Conservation (phyloP, 2,888 invertebrate genomes). For the Nezara viridula region DNA sequence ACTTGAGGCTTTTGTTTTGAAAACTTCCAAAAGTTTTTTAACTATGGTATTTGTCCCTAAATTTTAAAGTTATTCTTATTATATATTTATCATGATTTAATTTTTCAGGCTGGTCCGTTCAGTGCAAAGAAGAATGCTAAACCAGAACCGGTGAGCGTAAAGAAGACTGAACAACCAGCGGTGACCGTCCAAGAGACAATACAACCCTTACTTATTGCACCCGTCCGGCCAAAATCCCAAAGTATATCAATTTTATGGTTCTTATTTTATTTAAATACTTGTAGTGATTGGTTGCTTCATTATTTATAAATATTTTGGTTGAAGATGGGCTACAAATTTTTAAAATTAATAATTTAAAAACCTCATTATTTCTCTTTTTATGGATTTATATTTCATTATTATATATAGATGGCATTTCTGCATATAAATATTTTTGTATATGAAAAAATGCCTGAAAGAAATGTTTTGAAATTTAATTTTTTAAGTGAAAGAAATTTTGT, state of each 20-base stretch:
- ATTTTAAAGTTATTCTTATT: background rate
- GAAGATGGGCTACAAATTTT: no score
- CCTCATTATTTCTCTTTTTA: background rate
- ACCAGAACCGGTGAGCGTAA: constrained; percentile 41
- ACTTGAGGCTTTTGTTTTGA: background rate
- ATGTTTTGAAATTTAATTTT: no score
- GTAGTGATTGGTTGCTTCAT: no score
- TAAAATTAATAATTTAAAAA: background rate
- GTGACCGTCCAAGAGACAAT: constrained; percentile 63
- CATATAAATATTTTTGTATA: background rate
- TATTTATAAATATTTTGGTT: no score
- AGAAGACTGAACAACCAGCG: constrained; percentile 52
- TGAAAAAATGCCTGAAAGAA: no score
- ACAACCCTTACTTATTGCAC: constrained; percentile 63
- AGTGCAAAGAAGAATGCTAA: constrained; percentile 1
- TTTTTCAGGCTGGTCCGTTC: constrained; percentile 29
- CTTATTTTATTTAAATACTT: no score
- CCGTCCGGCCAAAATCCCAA: constrained; percentile 68
- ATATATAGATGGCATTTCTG: background rate
- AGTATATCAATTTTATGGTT: background rate
- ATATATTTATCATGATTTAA: background rate
- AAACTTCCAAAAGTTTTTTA: background rate
- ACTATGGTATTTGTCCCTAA: background rate
- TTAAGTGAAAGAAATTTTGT: no score
- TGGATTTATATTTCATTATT: background rate